phyloP scores from a whole-genome alignment of 2,888 invertebrate species.

The Hirtodrosophila trivittata region DNA sequence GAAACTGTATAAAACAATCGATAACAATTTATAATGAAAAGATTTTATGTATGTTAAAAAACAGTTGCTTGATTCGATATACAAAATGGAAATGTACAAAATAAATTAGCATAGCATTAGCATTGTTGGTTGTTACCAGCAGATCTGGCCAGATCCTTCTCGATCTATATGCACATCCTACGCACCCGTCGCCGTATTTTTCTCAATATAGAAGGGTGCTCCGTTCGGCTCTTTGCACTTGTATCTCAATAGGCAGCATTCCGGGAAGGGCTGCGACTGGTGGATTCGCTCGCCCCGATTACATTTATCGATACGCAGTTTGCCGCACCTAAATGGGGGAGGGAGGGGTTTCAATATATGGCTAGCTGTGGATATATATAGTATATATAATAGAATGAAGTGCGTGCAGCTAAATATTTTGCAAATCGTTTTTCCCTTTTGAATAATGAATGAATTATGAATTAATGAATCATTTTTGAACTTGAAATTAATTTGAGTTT shows the following conservation, averaged over 20 bases:
- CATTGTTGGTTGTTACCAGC: slow-evolving; percentile 7
- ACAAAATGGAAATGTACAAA: slow-evolving; percentile 46
- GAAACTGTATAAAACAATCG: no score
- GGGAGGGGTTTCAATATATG: no score
- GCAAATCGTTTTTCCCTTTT: no score
- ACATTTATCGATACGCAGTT: slow-evolving; percentile 75
- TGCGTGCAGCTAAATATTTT: no score
- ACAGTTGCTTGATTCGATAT: slow-evolving; percentile 41
- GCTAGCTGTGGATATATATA: no score
- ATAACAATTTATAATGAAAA: no score
- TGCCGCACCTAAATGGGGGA: slow-evolving; percentile 81
- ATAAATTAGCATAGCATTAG: slow-evolving; percentile 50
- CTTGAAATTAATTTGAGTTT: no score
- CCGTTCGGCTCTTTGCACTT: slow-evolving; percentile 79
- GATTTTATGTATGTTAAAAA: slow-evolving; percentile 23
- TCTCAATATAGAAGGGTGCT: slow-evolving; percentile 76
- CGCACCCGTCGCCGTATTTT: slow-evolving; percentile 51
- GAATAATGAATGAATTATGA: no score
- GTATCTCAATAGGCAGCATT: slow-evolving; percentile 80
- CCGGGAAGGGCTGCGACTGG: slow-evolving; percentile 76
- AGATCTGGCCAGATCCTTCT: background rate
- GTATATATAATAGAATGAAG: no score
- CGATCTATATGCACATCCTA: slow-evolving; percentile 8
- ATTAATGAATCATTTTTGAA: no score
- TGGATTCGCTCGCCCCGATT: slow-evolving; percentile 80